These are phyloP conservation scores for Hylaeus volcanicus DNA, from an alignment of 1,140 invertebrate species.

Conservation along the genomic window DNA sequence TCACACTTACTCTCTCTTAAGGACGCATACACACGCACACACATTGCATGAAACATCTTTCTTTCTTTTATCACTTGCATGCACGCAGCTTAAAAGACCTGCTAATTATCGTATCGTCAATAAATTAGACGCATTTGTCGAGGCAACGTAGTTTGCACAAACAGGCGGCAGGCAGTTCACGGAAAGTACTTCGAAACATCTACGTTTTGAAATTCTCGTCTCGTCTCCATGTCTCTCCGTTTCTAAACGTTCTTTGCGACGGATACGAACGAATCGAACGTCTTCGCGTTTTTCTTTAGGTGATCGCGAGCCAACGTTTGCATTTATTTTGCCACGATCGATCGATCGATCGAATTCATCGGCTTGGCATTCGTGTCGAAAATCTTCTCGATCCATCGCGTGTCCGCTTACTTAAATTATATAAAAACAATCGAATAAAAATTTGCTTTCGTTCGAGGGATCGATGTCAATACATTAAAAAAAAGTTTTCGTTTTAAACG, in stretches of 20 bases:
- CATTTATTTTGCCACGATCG: constrained; percentile 28
- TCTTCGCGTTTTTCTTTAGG: neutral
- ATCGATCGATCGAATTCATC: constrained; percentile 33
- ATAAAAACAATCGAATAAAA: neutral
- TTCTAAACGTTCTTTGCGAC: constrained; percentile 24
- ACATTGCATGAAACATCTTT: neutral
- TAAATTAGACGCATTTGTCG: constrained; percentile 71
- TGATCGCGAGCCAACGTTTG: constrained; percentile 9
- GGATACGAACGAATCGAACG: constrained; percentile 28
- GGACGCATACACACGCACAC: neutral
- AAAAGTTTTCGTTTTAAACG: neutral
- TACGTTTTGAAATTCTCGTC: constrained; percentile 1
- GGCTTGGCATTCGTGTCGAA: neutral
- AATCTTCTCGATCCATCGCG: neutral
- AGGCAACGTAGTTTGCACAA: constrained; percentile 68
- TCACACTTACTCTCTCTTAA: neutral
- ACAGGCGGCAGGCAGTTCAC: constrained; percentile 63
- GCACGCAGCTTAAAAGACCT: constrained; percentile 45
- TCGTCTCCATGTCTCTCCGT: neutral
- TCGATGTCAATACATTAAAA: neutral
- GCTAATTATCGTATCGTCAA: constrained; percentile 63
- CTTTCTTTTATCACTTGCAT: constrained; percentile 34
- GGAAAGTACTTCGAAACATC: constrained; percentile 45
- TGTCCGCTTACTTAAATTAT: too few relatives aligned
- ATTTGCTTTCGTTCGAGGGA: neutral